Base-by-base conservation (phyloP, 2,888 invertebrate species). In the Noctua comes region DNA sequence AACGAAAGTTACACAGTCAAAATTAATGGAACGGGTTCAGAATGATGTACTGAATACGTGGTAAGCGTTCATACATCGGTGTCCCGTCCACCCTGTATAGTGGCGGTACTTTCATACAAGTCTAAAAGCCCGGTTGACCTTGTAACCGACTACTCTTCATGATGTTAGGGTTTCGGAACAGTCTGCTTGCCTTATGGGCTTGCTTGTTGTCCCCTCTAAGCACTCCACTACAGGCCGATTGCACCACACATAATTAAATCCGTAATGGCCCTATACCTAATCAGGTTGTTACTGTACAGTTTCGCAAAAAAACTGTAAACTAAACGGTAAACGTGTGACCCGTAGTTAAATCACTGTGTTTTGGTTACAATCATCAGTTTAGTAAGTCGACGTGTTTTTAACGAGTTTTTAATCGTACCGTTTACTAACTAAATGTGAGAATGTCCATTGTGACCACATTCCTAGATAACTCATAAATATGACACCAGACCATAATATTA, bases 341-440 rank as follows among this genome's bases (percentile, higher is more conserved):
- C 21, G 3, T 4, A 46, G 31, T 68, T 46, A 72, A 72, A 68
- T 59, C 57, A 43, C 18, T 46, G 16, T 57, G 51, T 76, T 86
- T 76, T 1, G 40, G 74, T 75, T 46, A 82, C 24, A 74, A 59
- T 8, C 40, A 51, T 18, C 18, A 46, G 73, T 76, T 85, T 64
- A 76, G 59, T 77, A 40, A 64, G 18, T 46, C 51, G 69, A 80
- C 27, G 70, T n/a, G 68, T 71, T 78, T 57, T 57, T 87, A 88
- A 87, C 76, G 86, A 81, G 27, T 64, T 73, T 86, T 75, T 81
- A 87, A 87, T 81, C 46, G 76, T 54, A 75, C 36, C 73, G 77
- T 74, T 88, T 83, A 77, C 64, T 3, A 0, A 24, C n/a, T 73
- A 48, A 83, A 76, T 86, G 78, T 83, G 88, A 73, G 83, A 86